Evolutionary conservation across 2,797 vertebrate species (phyloP).

Genomic region (Anas flavirostris): DNA sequence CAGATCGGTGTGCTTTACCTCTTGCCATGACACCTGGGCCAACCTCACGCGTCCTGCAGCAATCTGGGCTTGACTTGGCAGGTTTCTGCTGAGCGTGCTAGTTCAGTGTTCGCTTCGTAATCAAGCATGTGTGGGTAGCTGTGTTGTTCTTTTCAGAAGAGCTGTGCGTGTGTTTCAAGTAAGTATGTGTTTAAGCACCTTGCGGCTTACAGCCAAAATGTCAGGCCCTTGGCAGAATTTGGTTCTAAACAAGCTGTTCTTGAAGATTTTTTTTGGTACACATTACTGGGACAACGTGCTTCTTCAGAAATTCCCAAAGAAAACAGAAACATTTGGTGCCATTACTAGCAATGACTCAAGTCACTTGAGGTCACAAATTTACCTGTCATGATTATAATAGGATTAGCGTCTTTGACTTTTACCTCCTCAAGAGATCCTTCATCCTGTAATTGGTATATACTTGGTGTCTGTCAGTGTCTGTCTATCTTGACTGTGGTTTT

Average conservation of each 20-base stretch:
- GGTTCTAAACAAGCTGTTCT: slow-evolving; percentile 4
- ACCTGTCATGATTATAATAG: not conserved
- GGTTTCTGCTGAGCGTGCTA: not conserved
- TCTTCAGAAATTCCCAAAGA: not conserved
- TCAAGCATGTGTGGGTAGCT: not conserved
- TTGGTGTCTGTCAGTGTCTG: not conserved
- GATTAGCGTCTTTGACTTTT: not conserved
- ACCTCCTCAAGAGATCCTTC: not conserved
- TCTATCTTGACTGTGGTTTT: not conserved
- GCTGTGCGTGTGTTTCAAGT: not conserved
- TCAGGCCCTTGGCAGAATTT: not conserved
- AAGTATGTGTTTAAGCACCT: not conserved
- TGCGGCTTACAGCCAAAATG: slow-evolving; percentile 2
- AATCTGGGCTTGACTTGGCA: slow-evolving; percentile 24
- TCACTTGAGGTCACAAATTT: not conserved
- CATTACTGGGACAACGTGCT: not conserved
- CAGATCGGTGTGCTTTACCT: not conserved
- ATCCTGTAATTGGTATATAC: not conserved
- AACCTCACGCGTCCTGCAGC: not conserved
- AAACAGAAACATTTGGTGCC: not conserved
- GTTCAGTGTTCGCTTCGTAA: not conserved
- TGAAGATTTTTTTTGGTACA: not conserved
- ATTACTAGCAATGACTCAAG: not conserved
- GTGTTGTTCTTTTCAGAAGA: not conserved
- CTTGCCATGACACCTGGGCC: not conserved